phyloP scores from a whole-genome alignment of 53 echinoderm and acorn worm genomes.

The Holothuria leucospilota region DNA sequence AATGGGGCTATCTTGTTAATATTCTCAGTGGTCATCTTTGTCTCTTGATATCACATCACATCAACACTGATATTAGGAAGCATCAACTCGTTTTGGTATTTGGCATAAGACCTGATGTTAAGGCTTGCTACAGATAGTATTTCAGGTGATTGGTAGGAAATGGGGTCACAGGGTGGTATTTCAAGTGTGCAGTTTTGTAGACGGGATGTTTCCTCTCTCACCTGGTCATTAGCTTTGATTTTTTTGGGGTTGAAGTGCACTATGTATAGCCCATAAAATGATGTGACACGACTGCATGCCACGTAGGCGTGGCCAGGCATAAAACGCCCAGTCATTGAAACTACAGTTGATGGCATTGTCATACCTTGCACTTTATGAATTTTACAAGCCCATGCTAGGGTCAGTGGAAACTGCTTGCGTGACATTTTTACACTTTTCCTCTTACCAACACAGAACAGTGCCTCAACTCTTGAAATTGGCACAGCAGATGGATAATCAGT shows the following conservation, averaged over 20 bases:
- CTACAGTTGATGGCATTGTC: conserved; percentile 45
- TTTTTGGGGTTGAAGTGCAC: conserved; percentile 14
- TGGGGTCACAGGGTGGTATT: background rate
- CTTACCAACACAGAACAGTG: conserved; percentile 20
- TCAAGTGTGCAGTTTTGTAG: background rate
- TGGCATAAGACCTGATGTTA: conserved; percentile 28
- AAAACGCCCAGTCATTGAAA: conserved; percentile 45
- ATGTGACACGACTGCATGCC: conserved; percentile 46
- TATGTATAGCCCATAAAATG: conserved; percentile 44
- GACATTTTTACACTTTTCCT: conserved; percentile 22
- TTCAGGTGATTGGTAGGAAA: background rate
- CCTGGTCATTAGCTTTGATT: conserved; percentile 27
- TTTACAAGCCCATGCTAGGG: conserved; percentile 59
- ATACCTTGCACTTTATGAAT: conserved; percentile 69
- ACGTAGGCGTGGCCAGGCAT: conserved; percentile 59
- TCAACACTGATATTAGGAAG: background rate
- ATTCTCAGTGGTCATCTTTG: conserved; percentile 7
- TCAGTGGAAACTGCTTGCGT: conserved; percentile 52
- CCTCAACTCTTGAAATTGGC: conserved; percentile 23
- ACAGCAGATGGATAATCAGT: conserved; percentile 25
- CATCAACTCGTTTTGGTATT: conserved; percentile 10
- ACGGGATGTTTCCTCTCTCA: conserved; percentile 5
- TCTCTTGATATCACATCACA: conserved; percentile 54
- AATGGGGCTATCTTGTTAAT: background rate
- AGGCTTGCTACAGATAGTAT: background rate